phyloP scores from a whole-genome alignment of 2,113 vertebrate species.

The Halichoeres trimaculatus region DNA sequence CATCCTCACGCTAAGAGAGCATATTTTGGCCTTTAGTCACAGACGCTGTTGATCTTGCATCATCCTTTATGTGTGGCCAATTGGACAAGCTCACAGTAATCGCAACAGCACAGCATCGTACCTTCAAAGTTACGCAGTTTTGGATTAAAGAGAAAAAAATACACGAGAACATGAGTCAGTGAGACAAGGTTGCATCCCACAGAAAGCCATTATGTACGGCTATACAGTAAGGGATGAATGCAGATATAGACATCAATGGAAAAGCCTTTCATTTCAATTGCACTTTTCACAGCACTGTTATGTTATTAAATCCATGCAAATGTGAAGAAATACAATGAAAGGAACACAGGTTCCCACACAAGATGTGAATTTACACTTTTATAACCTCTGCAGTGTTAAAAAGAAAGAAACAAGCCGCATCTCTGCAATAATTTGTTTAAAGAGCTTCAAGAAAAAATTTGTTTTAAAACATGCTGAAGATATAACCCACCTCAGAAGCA shows the following conservation, averaged over 20 bases:
- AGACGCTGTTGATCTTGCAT: neutral
- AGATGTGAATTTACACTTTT: neutral
- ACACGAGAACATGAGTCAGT: neutral
- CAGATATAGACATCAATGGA: neutral
- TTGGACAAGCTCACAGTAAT: constrained; percentile 16
- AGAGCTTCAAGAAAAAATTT: neutral
- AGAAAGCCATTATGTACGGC: neutral
- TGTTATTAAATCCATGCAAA: neutral
- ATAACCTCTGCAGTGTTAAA: neutral
- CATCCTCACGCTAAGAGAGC: neutral
- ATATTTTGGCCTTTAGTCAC: constrained; percentile 15
- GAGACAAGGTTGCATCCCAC: neutral
- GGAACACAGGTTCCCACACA: neutral
- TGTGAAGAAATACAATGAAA: neutral
- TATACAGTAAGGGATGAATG: neutral
- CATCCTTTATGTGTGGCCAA: constrained; percentile 10
- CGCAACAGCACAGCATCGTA: neutral
- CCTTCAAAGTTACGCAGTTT: constrained; percentile 1
- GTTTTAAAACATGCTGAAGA: neutral
- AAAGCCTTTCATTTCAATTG: neutral
- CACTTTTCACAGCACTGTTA: neutral
- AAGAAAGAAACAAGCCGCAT: neutral
- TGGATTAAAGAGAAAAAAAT: neutral
- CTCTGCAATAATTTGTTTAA: neutral
- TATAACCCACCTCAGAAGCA: neutral